Percentiles rank a stretch among this genome's conserved stretches.
These are phyloP conservation scores for Mola mola DNA, from an alignment of 2,113 vertebrate genomes.

Conservation along the genomic window DNA sequence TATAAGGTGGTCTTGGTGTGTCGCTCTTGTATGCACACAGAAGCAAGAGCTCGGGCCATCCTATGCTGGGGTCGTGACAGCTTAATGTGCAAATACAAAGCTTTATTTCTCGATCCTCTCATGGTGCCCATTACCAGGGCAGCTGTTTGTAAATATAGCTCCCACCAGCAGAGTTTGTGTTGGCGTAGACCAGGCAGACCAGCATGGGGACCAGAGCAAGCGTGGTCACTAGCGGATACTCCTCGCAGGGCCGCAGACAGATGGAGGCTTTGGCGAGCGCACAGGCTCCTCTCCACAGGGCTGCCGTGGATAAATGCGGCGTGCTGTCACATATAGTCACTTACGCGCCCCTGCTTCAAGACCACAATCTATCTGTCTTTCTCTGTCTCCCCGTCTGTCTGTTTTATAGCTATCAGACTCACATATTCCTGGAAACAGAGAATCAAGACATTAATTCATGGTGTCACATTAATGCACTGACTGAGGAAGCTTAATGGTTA, in stretches of 20 bases:
- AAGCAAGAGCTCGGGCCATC: too few species aligned
- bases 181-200: conserved; percentile 67
- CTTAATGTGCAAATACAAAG: conserved; percentile 29
- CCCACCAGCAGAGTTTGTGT: conserved; percentile 74
- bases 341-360: conserved; percentile 68
- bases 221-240: conserved; percentile 64
- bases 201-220: conserved; percentile 61
- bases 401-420: neutral
- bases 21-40: conserved; percentile 1
- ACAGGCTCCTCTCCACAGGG: conserved; percentile 64
- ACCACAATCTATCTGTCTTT: conserved; percentile 21
- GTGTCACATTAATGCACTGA: conserved; percentile 12
- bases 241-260: conserved; percentile 71
- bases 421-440: conserved; percentile 6
- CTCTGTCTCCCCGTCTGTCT: neutral
- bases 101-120: conserved; percentile 21
- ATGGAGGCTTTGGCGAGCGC: conserved; percentile 77
- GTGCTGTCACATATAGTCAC: conserved; percentile 80
- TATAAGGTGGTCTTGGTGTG: conserved; percentile 3
- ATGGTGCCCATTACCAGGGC: conserved; percentile 53
- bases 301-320: conserved; percentile 72
- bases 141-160: conserved; percentile 86
- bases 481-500: neutral
- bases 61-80: neutral
- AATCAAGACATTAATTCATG: conserved; percentile 1